Evolutionary conservation across 2,113 vertebrate genomes (phyloP).

Genomic region (Callorhinus ursinus): DNA sequence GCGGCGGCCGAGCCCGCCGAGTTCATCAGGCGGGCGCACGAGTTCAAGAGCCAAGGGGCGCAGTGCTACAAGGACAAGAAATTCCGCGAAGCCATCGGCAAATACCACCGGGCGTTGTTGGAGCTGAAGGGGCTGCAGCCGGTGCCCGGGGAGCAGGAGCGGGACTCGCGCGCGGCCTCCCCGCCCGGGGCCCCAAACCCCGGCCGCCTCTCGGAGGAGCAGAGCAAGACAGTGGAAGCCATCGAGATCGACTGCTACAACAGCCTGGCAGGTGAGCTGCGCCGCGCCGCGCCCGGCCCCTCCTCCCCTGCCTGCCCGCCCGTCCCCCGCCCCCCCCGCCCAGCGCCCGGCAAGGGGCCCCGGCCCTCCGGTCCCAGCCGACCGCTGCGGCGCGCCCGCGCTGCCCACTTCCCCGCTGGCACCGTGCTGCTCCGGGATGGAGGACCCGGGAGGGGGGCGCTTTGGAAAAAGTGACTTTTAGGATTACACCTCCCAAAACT

Average conservation of each 20-base stretch:
- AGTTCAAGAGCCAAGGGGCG: conserved; percentile 97
- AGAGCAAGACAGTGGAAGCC: conserved; percentile 94
- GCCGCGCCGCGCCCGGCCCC: neutral
- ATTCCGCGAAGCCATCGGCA: conserved; percentile 98
- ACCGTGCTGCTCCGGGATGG: neutral
- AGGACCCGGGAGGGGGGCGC: neutral
- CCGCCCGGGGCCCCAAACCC: conserved; percentile 81
- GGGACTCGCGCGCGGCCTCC: conserved; percentile 83
- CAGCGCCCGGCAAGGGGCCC: rapidly evolving
- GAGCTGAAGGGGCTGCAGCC: conserved; percentile 96
- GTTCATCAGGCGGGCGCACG: conserved; percentile 92
- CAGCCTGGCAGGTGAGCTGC: conserved; percentile 94
- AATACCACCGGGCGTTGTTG: conserved; percentile 97
- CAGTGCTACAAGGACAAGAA: conserved; percentile 99
- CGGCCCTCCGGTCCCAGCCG: neutral
- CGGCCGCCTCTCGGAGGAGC: conserved; percentile 91
- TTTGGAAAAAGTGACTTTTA: conserved; percentile 69
- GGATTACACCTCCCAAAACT: conserved; percentile 32
- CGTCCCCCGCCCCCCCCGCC: neutral
- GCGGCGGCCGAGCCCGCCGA: conserved; percentile 84
- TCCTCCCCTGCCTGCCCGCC: neutral
- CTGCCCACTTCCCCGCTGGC: neutral
- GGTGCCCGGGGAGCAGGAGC: conserved; percentile 86
- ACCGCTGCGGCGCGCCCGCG: neutral
- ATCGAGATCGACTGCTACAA: conserved; percentile 99